phyloP scores from a whole-genome alignment of 2,888 invertebrate genomes.

The Perdita meconis region DNA sequence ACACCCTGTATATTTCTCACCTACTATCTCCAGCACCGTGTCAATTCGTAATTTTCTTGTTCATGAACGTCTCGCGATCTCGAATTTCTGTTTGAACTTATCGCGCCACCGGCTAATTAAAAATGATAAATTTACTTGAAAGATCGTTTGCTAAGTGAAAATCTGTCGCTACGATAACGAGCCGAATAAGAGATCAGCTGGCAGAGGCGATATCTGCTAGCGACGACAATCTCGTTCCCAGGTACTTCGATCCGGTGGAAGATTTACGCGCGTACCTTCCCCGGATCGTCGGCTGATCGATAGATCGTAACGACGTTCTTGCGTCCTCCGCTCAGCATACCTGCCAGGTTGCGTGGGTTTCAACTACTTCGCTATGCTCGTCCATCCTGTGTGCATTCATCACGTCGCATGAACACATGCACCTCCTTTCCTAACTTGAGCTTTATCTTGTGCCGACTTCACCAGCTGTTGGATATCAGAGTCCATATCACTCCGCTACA shows the following conservation, averaged over 20 bases:
- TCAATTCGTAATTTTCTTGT: not conserved
- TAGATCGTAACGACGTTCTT: conserved; percentile 60
- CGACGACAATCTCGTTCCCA: conserved; percentile 41
- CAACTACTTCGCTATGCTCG: conserved; percentile 7
- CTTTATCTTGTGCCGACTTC: conserved; percentile 50
- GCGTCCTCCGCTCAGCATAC: conserved; percentile 39
- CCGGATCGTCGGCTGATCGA: conserved; percentile 63
- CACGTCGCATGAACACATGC: conserved; percentile 26
- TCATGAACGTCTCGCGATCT: not conserved
- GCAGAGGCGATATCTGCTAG: conserved; percentile 20
- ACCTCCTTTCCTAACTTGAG: conserved; percentile 51
- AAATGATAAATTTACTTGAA: conserved; percentile 17
- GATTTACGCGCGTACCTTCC: conserved; percentile 57
- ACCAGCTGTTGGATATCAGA: conserved; percentile 61
- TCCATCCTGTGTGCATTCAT: conserved; percentile 1
- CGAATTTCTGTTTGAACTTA: not conserved
- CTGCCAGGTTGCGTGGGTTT: conserved; percentile 46
- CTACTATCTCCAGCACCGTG: not conserved
- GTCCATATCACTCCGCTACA: conserved; percentile 58
- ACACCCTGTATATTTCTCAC: conserved; percentile 1
- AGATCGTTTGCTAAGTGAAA: conserved; percentile 14
- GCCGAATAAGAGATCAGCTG: conserved; percentile 32
- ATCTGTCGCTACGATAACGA: conserved; percentile 27
- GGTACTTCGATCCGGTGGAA: conserved; percentile 41
- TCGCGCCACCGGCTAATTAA: not conserved